phyloP scores from a whole-genome alignment of 2,888 invertebrate species.

The Lasioglossum pauxillum region DNA sequence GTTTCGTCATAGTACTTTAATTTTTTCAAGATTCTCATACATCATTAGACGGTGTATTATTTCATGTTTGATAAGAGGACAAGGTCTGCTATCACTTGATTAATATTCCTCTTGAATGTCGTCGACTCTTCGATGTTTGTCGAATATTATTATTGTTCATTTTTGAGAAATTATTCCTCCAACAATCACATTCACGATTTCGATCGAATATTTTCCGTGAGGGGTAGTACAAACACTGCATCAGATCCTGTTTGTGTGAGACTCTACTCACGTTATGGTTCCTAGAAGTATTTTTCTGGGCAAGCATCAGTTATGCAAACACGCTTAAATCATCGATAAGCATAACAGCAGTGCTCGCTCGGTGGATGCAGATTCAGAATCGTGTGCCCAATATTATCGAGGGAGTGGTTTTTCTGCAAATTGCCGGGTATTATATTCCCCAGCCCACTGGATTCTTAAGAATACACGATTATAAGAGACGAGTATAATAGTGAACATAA shows the following conservation, averaged over 20 bases:
- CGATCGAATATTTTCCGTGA: background rate
- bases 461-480: background rate
- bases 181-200: background rate
- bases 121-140: background rate
- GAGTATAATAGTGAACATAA: background rate
- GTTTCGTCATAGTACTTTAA: no score
- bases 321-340: conserved; percentile 7
- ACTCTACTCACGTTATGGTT: background rate
- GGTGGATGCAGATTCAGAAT: background rate
- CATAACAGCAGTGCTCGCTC: background rate
- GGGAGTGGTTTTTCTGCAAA: background rate
- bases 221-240: background rate
- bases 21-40: no score
- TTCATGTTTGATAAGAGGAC: no score
- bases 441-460: background rate
- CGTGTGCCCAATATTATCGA: background rate
- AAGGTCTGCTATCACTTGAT: background rate
- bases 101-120: background rate
- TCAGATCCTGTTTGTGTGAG: background rate
- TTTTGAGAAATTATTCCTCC: background rate
- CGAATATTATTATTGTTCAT: background rate
- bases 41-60: no score
- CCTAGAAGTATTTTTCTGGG: background rate
- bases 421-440: background rate
- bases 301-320: conserved; percentile 1